Base-by-base conservation (phyloP, 2,797 vertebrate genomes). In the Periophthalmus magnuspinnatus region DNA sequence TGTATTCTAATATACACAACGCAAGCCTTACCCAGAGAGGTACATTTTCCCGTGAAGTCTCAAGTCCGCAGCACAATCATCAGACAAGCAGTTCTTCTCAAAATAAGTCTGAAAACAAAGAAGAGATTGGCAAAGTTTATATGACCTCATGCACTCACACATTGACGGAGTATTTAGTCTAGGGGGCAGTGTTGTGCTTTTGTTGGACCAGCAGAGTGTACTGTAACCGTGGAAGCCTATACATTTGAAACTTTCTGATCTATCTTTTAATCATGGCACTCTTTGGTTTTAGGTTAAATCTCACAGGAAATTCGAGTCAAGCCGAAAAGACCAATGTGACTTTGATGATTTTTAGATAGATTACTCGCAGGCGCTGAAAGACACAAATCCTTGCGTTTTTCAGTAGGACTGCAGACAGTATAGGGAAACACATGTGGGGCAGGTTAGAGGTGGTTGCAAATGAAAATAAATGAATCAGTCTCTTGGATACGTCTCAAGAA, bases 51-150 rank as follows among this genome's bases (percentile, higher is more conserved):
- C 97, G 78, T 90, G 94, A 72, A 99, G 95, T 78, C 92, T 93
- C 81, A 99, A 90, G 88, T 99, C 97, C 0, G 97, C 95, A 0
- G 97, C 96, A 17, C 98, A 99, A 87, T 99, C 98, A 32, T 99
- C 96, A 0, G 97, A 98, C 36, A 91, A 93, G 89, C 98, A 99
- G 78, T 99, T 99, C 90, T 98, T 96, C 91, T 99, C 98, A 88
- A 99, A 99, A 88, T 95, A 94, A 3, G 98, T 99, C 98, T 99
- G 59, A 66, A 69, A 81, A 88, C 77, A 76, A 87, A 86, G 83
- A 65, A 75, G 79, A 24, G 76, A 79, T 88, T 81, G 19, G 77
- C 70, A 84, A 66, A 72, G 68, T 85, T 90, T 10, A 85, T 47
- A 78, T 89, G 84, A 90, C 66, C 80, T 88, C 79, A 87, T 80